Percentiles rank a stretch among this genome's conserved stretches.
Evolutionary conservation across 2,797 vertebrate species (phyloP).

Genomic region (Acropternis orthonyx): DNA sequence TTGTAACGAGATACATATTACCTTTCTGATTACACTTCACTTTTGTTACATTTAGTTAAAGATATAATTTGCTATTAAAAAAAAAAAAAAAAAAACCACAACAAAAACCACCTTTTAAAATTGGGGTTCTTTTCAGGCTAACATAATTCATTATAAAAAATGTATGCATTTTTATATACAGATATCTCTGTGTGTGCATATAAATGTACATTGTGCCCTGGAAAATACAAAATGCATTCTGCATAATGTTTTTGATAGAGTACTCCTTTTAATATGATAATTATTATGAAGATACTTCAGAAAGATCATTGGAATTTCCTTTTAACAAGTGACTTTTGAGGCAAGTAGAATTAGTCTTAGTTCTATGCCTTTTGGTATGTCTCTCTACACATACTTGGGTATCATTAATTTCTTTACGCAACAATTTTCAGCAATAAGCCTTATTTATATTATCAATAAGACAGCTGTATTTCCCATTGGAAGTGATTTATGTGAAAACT

Average conservation of each 20-base stretch:
- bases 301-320: neutral
- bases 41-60: neutral
- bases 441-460: neutral
- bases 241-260: neutral
- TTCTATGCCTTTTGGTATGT: neutral
- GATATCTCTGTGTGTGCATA: rapidly evolving
- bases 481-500: neutral
- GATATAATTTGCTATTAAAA: neutral
- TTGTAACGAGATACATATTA: neutral
- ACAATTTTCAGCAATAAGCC: neutral
- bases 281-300: neutral
- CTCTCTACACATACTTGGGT: neutral
- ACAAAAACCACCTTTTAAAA: too few species aligned
- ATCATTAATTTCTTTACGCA: neutral
- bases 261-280: neutral
- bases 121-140: neutral
- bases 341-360: neutral
- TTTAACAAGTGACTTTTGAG: neutral
- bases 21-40: neutral
- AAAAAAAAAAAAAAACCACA: too few species aligned
- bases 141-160: neutral
- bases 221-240: neutral
- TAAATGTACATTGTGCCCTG: neutral
- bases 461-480: neutral
- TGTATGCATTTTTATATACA: neutral